These are phyloP conservation scores for Rhinella marina DNA, from an alignment of 2,797 vertebrate genomes.

Conservation along the genomic window DNA sequence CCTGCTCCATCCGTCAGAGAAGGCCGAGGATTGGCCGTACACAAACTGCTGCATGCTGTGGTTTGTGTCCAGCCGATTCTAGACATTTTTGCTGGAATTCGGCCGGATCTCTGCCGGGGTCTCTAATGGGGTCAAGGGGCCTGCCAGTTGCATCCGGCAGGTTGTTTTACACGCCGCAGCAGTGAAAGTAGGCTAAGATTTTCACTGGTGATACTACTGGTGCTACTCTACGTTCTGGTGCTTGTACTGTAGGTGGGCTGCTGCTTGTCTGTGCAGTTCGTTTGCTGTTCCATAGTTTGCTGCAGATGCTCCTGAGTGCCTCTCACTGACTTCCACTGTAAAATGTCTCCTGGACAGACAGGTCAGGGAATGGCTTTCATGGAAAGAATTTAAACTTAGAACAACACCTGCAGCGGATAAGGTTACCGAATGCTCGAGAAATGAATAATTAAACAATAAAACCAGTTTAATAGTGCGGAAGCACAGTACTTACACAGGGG, in stretches of 20 bases:
- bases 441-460: conserved; percentile 60
- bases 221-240: neutral
- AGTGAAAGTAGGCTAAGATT: no score
- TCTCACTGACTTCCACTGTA: conserved; percentile 25
- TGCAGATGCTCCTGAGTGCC: neutral
- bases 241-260: conserved; percentile 23
- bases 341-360: conserved; percentile 24
- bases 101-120: no score
- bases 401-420: conserved; percentile 49
- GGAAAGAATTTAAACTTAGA: conserved; percentile 59
- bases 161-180: no score
- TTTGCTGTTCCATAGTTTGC: neutral
- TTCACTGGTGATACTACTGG: neutral
- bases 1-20: no score
- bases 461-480: conserved; percentile 38
- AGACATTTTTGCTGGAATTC: no score
- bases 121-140: no score
- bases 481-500: conserved; percentile 24
- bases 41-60: no score
- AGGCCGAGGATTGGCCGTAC: no score
- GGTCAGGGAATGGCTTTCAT: conserved; percentile 56
- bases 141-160: no score
- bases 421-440: conserved; percentile 51
- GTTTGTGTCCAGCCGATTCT: no score
- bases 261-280: neutral